Evolutionary conservation across 1,140 invertebrate species (phyloP).

Genomic region (Eupristina koningsbergeri): DNA sequence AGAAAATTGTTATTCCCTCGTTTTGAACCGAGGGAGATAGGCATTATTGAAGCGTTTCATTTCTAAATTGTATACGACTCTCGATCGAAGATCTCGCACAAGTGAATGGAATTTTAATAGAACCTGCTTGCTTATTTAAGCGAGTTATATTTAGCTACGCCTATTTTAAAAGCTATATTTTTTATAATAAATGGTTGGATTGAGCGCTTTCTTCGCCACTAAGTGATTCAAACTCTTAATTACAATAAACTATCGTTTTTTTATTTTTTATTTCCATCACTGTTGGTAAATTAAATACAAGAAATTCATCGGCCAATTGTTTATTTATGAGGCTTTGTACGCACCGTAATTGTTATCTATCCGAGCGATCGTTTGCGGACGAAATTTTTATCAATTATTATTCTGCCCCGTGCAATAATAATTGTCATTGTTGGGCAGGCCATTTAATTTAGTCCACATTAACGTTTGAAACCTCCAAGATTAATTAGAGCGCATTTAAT

Average conservation of each 20-base stretch:
- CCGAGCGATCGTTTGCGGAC: too few species aligned
- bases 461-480: not conserved
- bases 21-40: constrained; percentile 11
- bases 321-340: not conserved
- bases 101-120: constrained; percentile 18
- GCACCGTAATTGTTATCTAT: not conserved
- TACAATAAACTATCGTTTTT: not conserved
- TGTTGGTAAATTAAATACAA: not conserved
- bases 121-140: constrained; percentile 4
- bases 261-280: not conserved
- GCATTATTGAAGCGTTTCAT: constrained; percentile 4
- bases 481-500: not conserved
- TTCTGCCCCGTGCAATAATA: not conserved
- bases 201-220: not conserved
- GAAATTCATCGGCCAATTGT: not conserved
- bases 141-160: not conserved
- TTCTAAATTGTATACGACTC: constrained; percentile 22
- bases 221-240: not conserved
- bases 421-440: not conserved
- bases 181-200: not conserved
- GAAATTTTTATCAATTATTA: not conserved
- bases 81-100: not conserved
- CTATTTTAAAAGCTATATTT: not conserved
- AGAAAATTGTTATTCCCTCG: constrained; percentile 30
- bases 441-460: not conserved